Evolutionary conservation across 2,113 vertebrate species (phyloP).

Genomic region (Zootoca vivipara): DNA sequence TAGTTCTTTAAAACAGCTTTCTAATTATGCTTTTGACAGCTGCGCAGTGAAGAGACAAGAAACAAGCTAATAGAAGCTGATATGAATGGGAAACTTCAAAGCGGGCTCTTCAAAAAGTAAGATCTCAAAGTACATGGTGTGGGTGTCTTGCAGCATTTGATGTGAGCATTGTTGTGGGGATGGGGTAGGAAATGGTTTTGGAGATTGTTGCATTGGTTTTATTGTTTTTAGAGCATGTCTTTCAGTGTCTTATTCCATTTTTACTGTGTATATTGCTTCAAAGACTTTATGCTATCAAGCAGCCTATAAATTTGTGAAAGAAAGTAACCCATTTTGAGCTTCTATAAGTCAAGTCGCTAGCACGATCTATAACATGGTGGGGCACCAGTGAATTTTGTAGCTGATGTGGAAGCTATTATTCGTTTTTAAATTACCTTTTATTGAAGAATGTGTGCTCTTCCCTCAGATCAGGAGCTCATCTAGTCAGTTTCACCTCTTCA

Average conservation of each 20-base stretch:
- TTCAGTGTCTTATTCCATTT: too few relatives aligned
- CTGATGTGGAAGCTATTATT: neutral
- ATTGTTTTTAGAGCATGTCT: too few relatives aligned
- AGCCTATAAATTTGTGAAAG: too few relatives aligned
- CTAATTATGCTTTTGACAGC: constrained; percentile 58
- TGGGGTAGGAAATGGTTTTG: neutral
- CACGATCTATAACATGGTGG: neutral
- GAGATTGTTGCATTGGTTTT: too few relatives aligned
- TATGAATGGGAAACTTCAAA: constrained; percentile 74
- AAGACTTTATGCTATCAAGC: too few relatives aligned
- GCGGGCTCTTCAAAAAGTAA: constrained; percentile 76
- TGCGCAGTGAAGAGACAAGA: constrained; percentile 77
- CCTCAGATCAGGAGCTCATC: neutral
- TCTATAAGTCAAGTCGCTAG: neutral
- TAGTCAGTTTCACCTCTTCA: neutral
- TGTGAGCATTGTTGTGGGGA: neutral
- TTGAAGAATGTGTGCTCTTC: neutral
- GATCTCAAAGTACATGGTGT: constrained; percentile 11
- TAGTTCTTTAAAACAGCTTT: neutral
- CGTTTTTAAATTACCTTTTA: neutral
- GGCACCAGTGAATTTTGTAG: neutral
- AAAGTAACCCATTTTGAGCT: neutral
- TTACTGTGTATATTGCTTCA: too few relatives aligned
- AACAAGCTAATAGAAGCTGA: constrained; percentile 81
- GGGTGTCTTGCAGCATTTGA: neutral